phyloP scores from a whole-genome alignment of 1,140 invertebrate genomes.

The Leptoteleia sp. region DNA sequence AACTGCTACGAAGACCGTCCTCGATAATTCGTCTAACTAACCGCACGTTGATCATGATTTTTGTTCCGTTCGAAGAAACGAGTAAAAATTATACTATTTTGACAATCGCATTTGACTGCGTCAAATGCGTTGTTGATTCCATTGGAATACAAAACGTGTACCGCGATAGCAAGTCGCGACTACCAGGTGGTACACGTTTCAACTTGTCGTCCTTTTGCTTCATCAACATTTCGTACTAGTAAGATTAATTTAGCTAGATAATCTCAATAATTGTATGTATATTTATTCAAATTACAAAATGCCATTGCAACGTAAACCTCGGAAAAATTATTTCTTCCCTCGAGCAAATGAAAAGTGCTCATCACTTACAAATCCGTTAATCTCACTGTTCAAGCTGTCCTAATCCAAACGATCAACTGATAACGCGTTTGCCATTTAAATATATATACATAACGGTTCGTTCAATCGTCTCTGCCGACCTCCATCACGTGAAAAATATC shows the following conservation, averaged over 20 bases:
- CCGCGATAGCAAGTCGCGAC: slow-evolving; percentile 6
- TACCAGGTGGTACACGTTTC: background rate
- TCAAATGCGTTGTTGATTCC: slow-evolving; percentile 14
- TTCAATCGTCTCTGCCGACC: slow-evolving; percentile 11
- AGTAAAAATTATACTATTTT: slow-evolving; percentile 45
- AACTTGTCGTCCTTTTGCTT: slow-evolving; percentile 5
- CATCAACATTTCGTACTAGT: slow-evolving; percentile 28
- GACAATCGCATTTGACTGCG: slow-evolving; percentile 26
- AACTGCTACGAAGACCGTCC: background rate
- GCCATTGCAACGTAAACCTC: background rate
- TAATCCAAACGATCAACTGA: slow-evolving; percentile 10
- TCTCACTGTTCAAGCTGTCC: slow-evolving; percentile 29
- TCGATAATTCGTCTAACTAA: slow-evolving; percentile 46
- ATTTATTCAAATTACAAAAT: slow-evolving; percentile 45
- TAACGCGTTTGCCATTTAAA: slow-evolving; percentile 31
- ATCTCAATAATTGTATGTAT: slow-evolving; percentile 20
- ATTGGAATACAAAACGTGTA: slow-evolving; percentile 24
- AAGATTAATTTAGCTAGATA: slow-evolving; percentile 31
- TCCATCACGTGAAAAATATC: slow-evolving; percentile 43
- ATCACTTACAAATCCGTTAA: no score
- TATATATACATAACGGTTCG: slow-evolving; percentile 26
- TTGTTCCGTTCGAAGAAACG: slow-evolving; percentile 27
- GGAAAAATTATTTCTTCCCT: no score
- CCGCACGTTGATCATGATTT: slow-evolving; percentile 23
- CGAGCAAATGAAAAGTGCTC: no score